Evolutionary conservation across 2,797 vertebrate genomes (phyloP), one percentile per base, ranked within the genome.

Genomic region (Melanotaenia boesemani): DNA sequence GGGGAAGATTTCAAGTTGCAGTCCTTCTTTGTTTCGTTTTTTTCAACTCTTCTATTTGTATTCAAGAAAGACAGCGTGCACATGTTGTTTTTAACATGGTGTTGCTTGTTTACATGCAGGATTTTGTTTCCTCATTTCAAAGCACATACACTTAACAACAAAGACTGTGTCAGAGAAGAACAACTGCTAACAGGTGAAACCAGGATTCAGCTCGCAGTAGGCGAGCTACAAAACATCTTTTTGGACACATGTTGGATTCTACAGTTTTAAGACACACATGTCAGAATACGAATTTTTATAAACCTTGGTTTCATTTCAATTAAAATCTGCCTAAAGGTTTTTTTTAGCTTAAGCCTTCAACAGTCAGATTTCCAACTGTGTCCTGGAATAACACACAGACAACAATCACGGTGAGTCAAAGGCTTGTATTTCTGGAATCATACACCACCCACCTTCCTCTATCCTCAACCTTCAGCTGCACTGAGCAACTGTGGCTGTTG

Each of bases 321-420:
- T 52, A 18, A 70, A 73, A 69, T 77, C 71, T 76, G 66, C 62
- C 72, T 72, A 2, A 20, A 66, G 77, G 77, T 50, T 28, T 63
- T 37, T 86, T 85, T 83, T 46, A 77, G 67, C 48, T 58, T 30
- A 55, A 83, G 73, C 52, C 59, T 65, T 68, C 68, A 34, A 65
- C 52, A 68, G 56, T 72, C 66, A 82, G 77, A 77, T 81, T 81
- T 80, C 67, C 76, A 70, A 80, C 63, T 66, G 57, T 78, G 79
- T 81, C 61, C 76, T 69, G 55, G 67, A 87, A 78, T 77, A 82
- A 81, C 67, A 70, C 41, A 70, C 34, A 71, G 65, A 82, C 81
- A 81, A 86, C 77, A 80, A 83, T 74, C 52, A 60, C 30, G 50
- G 76, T 83, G 88, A 88, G 79, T 90, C 85, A 85, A 86, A 79